Evolutionary conservation across 2,888 invertebrate genomes (phyloP).

Genomic region (Trilocha varians): DNA sequence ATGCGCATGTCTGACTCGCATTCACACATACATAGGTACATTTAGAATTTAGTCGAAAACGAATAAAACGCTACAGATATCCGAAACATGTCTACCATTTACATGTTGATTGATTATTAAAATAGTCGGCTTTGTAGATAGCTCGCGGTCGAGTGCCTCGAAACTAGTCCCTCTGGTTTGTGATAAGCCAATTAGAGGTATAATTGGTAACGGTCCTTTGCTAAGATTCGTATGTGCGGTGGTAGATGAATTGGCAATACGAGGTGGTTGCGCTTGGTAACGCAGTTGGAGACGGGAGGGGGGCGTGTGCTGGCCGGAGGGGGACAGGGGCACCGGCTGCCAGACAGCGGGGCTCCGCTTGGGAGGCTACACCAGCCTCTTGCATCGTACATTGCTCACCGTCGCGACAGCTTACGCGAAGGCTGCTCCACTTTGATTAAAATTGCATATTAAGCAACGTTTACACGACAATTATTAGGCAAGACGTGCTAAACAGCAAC

Average conservation of each 20-base stretch:
- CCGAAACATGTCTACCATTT: neutral
- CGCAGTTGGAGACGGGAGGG: slow-evolving; percentile 28
- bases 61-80: neutral
- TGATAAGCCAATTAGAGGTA: neutral
- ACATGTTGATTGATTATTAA: neutral
- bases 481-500: slow-evolving; percentile 22
- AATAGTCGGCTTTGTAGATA: neutral
- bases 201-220: neutral
- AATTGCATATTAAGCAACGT: slow-evolving; percentile 45
- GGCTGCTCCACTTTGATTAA: slow-evolving; percentile 59
- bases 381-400: slow-evolving; percentile 56
- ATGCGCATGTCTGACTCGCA: neutral
- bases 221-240: slow-evolving; percentile 28
- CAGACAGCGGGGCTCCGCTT: slow-evolving; percentile 74
- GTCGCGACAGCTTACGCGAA: slow-evolving; percentile 63
- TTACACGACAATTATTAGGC: slow-evolving; percentile 22
- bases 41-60: neutral
- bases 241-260: slow-evolving; percentile 51
- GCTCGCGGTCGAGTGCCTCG: neutral
- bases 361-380: slow-evolving; percentile 70
- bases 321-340: slow-evolving; percentile 42
- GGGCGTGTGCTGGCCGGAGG: slow-evolving; percentile 21
- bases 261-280: slow-evolving; percentile 56
- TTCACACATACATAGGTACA: neutral
- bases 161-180: neutral